Evolutionary conservation across 2,113 vertebrate genomes (phyloP), one percentile per base, ranked within the genome.

Genomic region (Pyxicephalus adspersus): DNA sequence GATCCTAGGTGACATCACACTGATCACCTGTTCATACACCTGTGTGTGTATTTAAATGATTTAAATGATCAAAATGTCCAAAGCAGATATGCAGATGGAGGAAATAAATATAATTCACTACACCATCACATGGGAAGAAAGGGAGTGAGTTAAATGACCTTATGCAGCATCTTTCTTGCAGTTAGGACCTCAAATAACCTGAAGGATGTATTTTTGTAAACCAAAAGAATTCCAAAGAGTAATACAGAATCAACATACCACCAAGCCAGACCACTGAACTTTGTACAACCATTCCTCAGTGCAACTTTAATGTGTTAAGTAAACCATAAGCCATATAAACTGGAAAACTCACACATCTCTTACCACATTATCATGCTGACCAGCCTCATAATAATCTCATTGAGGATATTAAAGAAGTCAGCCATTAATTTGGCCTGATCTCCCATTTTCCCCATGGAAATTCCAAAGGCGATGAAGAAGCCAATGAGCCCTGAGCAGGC

Each of bases 361-460:
- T 74, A 95, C 94, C 94, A 95, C 93, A 95, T 95, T 85, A 95
- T 95, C 89, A 95, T 87, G 80, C 90, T 91, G 23, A 95, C 94
- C 89, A 95, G 93, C 77, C 89, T 92, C 94, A 95, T 95, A 84
- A 95, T 94, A 60, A 95, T 94, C 87, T 95, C 94, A 26, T 95
- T 95, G 52, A 95, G 92, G 85, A 95, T 88, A 84, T 93, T 95
- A 90, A 95, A 95, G 92, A 95, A 95, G 23, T 94, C 92, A 0
- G 88, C 90, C 93, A 95, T 95, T 83, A 92, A 9, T 63, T 89
- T 92, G 4, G 92, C 94, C 0, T 90, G 87, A 77, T 94, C 93
- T 18, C 94, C 93, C 94, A 95, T 93, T 83, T 91, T 88, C 66
- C 94, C 86, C 92, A 95, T 94, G 84, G 89, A 94, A 77, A 95